These are phyloP conservation scores for Cephus spinipes DNA, from an alignment of 2,888 invertebrate genomes.

Conservation along the genomic window DNA sequence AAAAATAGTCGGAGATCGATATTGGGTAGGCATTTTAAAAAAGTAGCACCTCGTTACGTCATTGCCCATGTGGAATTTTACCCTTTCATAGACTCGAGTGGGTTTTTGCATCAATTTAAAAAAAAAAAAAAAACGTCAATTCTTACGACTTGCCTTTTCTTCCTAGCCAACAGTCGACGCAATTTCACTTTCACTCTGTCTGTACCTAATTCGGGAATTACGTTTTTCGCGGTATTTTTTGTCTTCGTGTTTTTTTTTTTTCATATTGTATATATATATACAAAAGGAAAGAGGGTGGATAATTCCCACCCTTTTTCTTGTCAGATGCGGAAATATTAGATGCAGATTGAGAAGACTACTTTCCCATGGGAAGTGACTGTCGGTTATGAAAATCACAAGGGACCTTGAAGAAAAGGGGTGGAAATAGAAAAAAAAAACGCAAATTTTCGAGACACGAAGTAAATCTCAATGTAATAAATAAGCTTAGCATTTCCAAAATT, in stretches of 20 bases:
- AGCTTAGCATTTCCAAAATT: neutral
- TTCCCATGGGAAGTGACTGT: neutral
- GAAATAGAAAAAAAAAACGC: neutral
- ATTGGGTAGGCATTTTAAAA: neutral
- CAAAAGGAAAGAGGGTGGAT: neutral
- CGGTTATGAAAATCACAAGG: neutral
- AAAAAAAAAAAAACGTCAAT: neutral
- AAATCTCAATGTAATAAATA: neutral
- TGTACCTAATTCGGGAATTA: neutral
- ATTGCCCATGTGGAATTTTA: too few species aligned
- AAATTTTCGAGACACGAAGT: neutral
- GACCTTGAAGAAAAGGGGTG: neutral
- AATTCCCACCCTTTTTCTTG: neutral
- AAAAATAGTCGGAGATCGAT: slow-evolving; percentile 30
- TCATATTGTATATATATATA: too few species aligned
- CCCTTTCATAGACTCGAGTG: too few species aligned
- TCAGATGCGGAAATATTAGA: neutral
- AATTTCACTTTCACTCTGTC: neutral
- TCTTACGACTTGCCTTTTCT: neutral
- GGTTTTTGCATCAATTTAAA: neutral
- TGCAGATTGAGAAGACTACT: neutral
- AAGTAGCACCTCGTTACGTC: neutral
- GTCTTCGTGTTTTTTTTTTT: too few species aligned
- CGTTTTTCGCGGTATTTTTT: too few species aligned
- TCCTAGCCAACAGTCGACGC: neutral